These are phyloP conservation scores for Eledona agricola DNA, from an alignment of 2,888 invertebrate genomes.

Conservation along the genomic window DNA sequence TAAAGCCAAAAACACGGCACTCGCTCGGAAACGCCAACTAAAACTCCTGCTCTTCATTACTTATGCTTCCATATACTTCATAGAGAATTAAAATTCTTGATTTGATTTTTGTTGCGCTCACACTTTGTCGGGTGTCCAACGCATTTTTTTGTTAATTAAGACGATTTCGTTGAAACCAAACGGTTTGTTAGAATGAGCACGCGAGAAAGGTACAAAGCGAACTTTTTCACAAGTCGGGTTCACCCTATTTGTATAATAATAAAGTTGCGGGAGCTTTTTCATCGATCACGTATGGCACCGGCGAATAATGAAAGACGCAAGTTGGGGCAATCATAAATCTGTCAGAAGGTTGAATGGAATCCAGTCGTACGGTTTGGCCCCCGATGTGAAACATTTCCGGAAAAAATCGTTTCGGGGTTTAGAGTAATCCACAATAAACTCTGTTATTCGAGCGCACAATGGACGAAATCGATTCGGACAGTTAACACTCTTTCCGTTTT, in stretches of 20 bases:
- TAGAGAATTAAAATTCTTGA: no score
- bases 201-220: no score
- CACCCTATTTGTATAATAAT: slow-evolving; percentile 7
- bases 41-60: slow-evolving; percentile 28
- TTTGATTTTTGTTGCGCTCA: no score
- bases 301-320: slow-evolving; percentile 20
- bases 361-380: slow-evolving; percentile 1
- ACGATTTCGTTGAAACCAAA: slow-evolving; percentile 30
- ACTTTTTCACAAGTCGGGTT: slow-evolving; percentile 1
- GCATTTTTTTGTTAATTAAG: no score
- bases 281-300: slow-evolving; percentile 16
- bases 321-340: slow-evolving; percentile 25
- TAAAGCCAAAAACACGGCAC: no score
- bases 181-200: slow-evolving; percentile 33
- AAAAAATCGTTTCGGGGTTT: slow-evolving; percentile 7
- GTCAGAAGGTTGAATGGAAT: slow-evolving; percentile 18
- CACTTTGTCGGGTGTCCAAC: no score
- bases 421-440: slow-evolving; percentile 19
- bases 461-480: slow-evolving; percentile 8
- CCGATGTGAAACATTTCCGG: slow-evolving; percentile 12
- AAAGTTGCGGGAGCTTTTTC: slow-evolving; percentile 15
- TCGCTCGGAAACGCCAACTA: no score
- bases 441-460: slow-evolving; percentile 15
- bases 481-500: slow-evolving; percentile 16
- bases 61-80: slow-evolving; percentile 35